Base-by-base conservation (phyloP, 2,797 vertebrate genomes). In the Odontamblyopus rebecca region DNA sequence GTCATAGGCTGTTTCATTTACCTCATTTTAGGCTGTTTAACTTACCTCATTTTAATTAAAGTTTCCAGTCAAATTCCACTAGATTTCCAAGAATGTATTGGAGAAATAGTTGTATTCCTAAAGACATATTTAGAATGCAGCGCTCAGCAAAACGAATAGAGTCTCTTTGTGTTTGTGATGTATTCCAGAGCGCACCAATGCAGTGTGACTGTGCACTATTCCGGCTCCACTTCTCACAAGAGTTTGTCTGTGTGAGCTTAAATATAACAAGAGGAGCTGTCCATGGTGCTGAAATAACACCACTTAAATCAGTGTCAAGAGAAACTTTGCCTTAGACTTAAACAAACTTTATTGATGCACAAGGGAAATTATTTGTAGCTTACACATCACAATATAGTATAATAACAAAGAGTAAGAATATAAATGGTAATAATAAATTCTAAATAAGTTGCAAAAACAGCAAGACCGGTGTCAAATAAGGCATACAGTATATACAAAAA, bases 231-330 rank as follows among this genome's bases (percentile, higher is more conserved):
- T 71, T 51, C 35, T 27, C 38, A 7, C 32, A 9, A 8, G 53
- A 11, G 2, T 41, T 59, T 67, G 68, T 23, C 77, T 29, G 61
- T 66, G 63, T 57, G 65, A 73, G 61, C 77, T 59, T 6, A 71
- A 84, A 76, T 9, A 12, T n/a, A 26, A 56, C n/a, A 79, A 71
- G 19, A 62, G 51, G 69, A 79, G 69, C 70, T 81, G 86, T 85
- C 68, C 78, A 74, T 67, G 71, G 69, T 15, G 9, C 41, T 29
- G 76, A 38, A 70, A 70, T 81, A 1, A 16, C 27, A 18, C 27
- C 2, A 11, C 57, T 9, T 38, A 38, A 9, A 38, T 38, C 35
- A 38, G 35, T 38, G 35, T 38, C 35, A 38, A 9, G 35, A 38
- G 35, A 38, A 38, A 38, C 8, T 38, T 38, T 3, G 35, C 35